Evolutionary conservation across 1,140 invertebrate species (phyloP).

Genomic region (Pseudomyrmex cubaensis): DNA sequence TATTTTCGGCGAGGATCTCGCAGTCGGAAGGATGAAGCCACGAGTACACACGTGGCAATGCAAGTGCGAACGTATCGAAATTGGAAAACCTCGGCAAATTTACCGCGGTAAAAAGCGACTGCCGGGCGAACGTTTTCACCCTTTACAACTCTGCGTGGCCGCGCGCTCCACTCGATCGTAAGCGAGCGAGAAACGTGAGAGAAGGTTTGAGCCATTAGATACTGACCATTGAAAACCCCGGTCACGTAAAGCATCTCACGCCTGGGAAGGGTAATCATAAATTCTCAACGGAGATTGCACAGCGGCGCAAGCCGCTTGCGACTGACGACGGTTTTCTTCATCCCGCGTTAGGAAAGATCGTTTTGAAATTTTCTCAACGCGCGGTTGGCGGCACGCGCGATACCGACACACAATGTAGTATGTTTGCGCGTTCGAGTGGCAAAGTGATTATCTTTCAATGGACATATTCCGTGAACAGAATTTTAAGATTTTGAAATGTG

Average conservation of each 20-base stretch:
- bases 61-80: conserved; percentile 50
- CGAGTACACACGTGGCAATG: background rate
- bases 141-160: conserved; percentile 15
- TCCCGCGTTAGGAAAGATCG: conserved; percentile 15
- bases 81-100: conserved; percentile 59
- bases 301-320: conserved; percentile 65
- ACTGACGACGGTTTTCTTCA: conserved; percentile 73
- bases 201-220: conserved; percentile 63
- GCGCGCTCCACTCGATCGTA: conserved; percentile 28
- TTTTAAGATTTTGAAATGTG: background rate
- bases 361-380: conserved; percentile 37
- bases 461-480: background rate
- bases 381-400: background rate
- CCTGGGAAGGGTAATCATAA: conserved; percentile 76
- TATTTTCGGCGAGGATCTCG: conserved; percentile 28
- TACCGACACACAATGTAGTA: background rate
- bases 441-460: background rate
- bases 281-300: conserved; percentile 76
- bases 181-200: conserved; percentile 33
- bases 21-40: background rate
- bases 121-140: conserved; percentile 33
- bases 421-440: background rate
- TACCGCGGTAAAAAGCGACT: conserved; percentile 39
- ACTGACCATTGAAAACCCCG: conserved; percentile 71
- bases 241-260: conserved; percentile 79